Conservation (phyloP, 2,797 vertebrate species). For the Rhodeus uyekii region DNA sequence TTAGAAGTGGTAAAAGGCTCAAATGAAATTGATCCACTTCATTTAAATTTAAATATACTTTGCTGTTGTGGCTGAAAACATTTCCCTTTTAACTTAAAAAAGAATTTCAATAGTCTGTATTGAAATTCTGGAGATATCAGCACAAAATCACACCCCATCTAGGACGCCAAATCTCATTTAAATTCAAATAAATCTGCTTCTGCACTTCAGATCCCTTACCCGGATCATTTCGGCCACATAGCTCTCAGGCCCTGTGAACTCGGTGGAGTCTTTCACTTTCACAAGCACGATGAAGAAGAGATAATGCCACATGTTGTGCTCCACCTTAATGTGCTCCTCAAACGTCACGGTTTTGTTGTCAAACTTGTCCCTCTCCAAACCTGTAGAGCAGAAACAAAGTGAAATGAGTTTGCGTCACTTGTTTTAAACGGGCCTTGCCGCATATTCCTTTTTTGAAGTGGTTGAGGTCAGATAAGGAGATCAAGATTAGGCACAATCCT, state of each 20-base stretch:
- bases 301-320: slow-evolving; percentile 99
- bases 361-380: slow-evolving; percentile 97
- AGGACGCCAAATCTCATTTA: neutral
- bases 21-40: neutral
- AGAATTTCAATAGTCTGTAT: no score
- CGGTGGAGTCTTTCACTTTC: slow-evolving; percentile 97
- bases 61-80: neutral
- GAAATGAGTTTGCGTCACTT: neutral
- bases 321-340: slow-evolving; percentile 98
- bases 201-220: slow-evolving; percentile 73
- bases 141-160: neutral
- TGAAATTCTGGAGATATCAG: neutral
- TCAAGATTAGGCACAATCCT: neutral
- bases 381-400: slow-evolving; percentile 66
- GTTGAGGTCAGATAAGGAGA: neutral
- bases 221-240: slow-evolving; percentile 98
- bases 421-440: no score
- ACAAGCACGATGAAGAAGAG: slow-evolving; percentile 97
- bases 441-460: neutral
- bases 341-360: slow-evolving; percentile 99
- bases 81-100: neutral
- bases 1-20: neutral
- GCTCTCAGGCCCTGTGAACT: slow-evolving; percentile 97
- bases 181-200: neutral
- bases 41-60: neutral